A percentile compares a stretch with the other conserved stretches of the same genome.
Conservation (phyloP, 2,888 invertebrate species). For the Pseudococcus longispinus region DNA sequence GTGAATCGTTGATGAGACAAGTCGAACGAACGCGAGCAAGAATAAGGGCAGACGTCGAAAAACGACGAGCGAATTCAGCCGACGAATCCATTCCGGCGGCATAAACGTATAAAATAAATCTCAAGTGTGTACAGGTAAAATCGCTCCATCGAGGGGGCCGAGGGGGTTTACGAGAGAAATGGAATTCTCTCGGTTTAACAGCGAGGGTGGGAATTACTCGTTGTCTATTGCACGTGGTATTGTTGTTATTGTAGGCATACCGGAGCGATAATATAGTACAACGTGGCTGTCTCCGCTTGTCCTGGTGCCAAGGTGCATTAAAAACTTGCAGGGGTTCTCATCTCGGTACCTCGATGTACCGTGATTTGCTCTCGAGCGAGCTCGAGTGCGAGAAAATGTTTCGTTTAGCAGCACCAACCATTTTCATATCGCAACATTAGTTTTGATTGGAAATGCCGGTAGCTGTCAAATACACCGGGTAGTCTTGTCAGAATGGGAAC, state of each 20-base stretch:
- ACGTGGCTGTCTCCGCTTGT: not conserved
- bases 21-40: too few species aligned
- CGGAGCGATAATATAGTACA: conserved; percentile 46
- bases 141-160: not conserved
- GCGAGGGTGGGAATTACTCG: conserved; percentile 53
- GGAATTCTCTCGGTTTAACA: conserved; percentile 6
- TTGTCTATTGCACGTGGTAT: conserved; percentile 55
- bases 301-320: conserved; percentile 48
- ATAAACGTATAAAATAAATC: not conserved
- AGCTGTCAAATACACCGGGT: conserved; percentile 22
- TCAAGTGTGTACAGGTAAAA: not conserved
- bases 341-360: not conserved
- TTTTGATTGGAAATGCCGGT: conserved; percentile 28
- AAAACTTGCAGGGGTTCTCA: conserved; percentile 22
- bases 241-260: conserved; percentile 38
- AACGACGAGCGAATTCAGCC: too few species aligned
- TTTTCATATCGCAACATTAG: conserved; percentile 23
- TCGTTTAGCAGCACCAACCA: not conserved
- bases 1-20: not conserved
- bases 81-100: not conserved
- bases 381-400: not conserved
- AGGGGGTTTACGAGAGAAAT: not conserved
- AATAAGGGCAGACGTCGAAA: not conserved
- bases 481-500: not conserved
- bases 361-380: not conserved